A percentile compares a stretch with the other conserved stretches of the same genome.
These are phyloP conservation scores for Spodoptera frugiperda DNA, from an alignment of 1,140 invertebrate species.

Conservation along the genomic window DNA sequence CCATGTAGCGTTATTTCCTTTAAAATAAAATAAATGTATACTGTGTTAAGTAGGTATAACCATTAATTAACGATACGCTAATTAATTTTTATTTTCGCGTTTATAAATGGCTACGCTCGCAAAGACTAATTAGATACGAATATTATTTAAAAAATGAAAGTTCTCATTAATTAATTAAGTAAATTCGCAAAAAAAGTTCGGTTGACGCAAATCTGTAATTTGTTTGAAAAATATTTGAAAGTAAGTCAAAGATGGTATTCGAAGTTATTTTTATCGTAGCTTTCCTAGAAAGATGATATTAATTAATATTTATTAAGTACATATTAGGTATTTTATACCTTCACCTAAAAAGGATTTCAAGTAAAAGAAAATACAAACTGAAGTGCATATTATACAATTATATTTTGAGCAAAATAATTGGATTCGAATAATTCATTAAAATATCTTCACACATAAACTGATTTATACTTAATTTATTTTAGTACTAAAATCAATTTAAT, in stretches of 20 bases:
- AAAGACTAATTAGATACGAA: constrained; percentile 3
- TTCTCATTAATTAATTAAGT: neutral
- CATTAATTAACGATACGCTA: constrained; percentile 37
- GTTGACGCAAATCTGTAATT: neutral
- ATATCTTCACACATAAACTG: no score
- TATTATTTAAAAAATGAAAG: constrained; percentile 30
- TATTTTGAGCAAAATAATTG: no score
- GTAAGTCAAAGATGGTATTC: neutral
- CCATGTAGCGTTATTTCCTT: neutral
- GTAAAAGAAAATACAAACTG: no score
- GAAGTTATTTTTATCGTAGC: neutral
- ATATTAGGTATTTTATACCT: no score
- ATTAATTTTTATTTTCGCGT: constrained; percentile 28
- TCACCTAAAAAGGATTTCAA: no score
- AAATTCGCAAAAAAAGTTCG: constrained; percentile 16
- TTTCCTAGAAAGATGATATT: neutral
- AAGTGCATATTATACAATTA: no score
- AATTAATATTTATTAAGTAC: no score
- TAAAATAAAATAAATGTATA: constrained; percentile 4
- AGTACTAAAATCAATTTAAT: no score
- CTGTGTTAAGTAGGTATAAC: constrained; percentile 1
- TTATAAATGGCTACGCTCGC: neutral
- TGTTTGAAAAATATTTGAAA: constrained; percentile 16
- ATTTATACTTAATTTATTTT: no score
- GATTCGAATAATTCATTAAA: no score